Percentiles rank a stretch among this genome's conserved stretches.
Evolutionary conservation across 2,113 vertebrate species (phyloP).

Genomic region (Oxyruncus cristatus): DNA sequence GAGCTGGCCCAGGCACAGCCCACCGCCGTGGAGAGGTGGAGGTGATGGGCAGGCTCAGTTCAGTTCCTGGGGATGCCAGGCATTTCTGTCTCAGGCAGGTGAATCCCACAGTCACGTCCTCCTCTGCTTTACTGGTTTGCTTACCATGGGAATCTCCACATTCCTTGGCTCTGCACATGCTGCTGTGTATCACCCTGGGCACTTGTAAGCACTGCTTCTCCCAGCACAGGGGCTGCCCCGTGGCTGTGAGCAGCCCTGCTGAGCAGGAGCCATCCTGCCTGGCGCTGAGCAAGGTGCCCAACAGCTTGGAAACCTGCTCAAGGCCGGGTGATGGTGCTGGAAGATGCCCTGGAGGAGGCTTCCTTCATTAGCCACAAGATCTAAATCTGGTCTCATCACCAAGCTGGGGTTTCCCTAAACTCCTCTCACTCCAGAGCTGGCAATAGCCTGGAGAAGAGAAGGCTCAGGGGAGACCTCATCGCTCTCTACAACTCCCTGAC

Average conservation of each 20-base stretch:
- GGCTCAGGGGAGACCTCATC: too few species aligned
- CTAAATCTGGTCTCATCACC: not conserved
- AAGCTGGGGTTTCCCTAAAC: not conserved
- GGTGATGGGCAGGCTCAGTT: not conserved
- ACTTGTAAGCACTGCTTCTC: not conserved
- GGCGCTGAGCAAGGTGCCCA: not conserved
- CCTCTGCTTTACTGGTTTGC: not conserved
- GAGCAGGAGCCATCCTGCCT: not conserved
- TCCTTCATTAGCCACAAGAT: constrained; percentile 5
- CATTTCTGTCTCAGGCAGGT: not conserved
- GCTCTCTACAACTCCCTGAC: too few species aligned
- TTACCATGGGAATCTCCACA: not conserved
- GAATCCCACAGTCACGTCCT: not conserved
- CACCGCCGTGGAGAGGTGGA: not conserved
- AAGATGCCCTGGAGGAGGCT: not conserved
- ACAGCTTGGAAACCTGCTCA: not conserved
- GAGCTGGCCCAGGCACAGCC: not conserved
- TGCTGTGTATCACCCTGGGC: not conserved
- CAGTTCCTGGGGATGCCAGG: fast-evolving
- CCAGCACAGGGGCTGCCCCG: not conserved
- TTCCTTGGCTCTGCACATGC: not conserved
- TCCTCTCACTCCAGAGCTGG: not conserved
- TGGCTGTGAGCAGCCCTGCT: not conserved
- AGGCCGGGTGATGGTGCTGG: not conserved
- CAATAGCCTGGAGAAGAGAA: too few species aligned